Base-by-base conservation (phyloP, 2,113 vertebrate species). In the Channa maculata region DNA sequence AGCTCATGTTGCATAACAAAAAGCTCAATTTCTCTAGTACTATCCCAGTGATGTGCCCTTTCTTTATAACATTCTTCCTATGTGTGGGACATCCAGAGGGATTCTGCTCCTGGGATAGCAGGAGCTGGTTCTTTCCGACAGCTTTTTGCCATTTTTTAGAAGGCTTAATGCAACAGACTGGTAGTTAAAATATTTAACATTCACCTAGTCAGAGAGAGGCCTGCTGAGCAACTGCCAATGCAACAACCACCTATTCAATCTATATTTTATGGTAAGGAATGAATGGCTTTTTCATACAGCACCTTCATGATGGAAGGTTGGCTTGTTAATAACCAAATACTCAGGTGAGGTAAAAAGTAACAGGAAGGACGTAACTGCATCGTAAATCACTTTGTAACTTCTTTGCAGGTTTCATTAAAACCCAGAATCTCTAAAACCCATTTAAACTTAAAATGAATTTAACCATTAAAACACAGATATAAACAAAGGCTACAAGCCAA, bases 181-280 rank as follows among this genome's bases (percentile, higher is more conserved):
- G 65, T 51, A 51, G 3, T 52, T 86, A 46, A 88, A 89, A 88
- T 89, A 91, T 88, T 86, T 64, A 85, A 74, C 69, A 83, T 69
- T 75, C 59, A 84, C 75, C 69, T 66, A 75, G 55, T 71, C 71
- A 75, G 65, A 68, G 65, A 81, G 68, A 79, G 50, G 59, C 54
- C 70, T 76, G 63, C 65, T 84, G 80, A 67, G 58, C 2, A 55
- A 71, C 45, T 71, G 43, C 78, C 71, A 81, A 59, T 12, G 78
- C 58, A 80, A 65, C 83, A 83, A 67, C 57, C 52, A 74, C 72
- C 78, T 71, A 65, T 78, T 76, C 49, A 71, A 81, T 89, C 55
- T 71, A 92, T 87, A 84, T 90, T 86, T 90, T 50, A 91, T 90
- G 66, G 66, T 74, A 66, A 74, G 83, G 63, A 90, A 81, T 84